A percentile compares a stretch with the other conserved stretches of the same genome.
phyloP scores from a whole-genome alignment of 2,888 invertebrate genomes.

The Hirtodrosophila histrioides region DNA sequence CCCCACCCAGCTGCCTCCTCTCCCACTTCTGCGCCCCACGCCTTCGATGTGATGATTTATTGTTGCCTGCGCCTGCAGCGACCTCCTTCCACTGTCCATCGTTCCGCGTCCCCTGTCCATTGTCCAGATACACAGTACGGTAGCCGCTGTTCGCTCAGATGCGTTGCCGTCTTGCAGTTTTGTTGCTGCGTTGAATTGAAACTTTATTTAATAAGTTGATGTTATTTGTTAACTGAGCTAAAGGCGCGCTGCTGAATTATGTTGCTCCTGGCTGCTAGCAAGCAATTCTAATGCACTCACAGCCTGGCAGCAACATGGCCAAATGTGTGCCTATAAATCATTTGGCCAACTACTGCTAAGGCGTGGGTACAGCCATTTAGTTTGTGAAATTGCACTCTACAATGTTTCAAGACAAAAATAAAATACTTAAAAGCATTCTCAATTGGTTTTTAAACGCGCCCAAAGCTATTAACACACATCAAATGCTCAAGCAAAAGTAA shows the following conservation, averaged over 20 bases:
- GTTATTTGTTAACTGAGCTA: constrained; percentile 77
- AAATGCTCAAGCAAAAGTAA: no score
- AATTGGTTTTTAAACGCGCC: constrained; percentile 10
- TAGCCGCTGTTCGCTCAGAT: constrained; percentile 56
- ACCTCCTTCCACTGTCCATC: constrained; percentile 41
- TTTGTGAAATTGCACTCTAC: constrained; percentile 38
- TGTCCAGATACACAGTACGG: constrained; percentile 63
- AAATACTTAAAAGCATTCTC: constrained; percentile 4
- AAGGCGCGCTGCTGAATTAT: constrained; percentile 69
- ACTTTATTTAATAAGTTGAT: constrained; percentile 80
- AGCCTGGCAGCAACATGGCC: constrained; percentile 39
- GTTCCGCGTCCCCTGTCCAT: constrained; percentile 15
- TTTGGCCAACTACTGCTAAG: constrained; percentile 20
- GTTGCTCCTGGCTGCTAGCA: constrained; percentile 34
- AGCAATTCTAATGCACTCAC: constrained; percentile 59
- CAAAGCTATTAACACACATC: constrained; percentile 2
- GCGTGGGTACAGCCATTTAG: constrained; percentile 51
- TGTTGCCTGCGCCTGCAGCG: constrained; percentile 72
- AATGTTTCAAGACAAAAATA: constrained; percentile 5
- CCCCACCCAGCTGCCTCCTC: neutral
- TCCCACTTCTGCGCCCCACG: constrained; percentile 15
- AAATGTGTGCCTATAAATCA: constrained; percentile 51
- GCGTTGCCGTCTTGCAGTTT: constrained; percentile 38
- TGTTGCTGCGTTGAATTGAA: constrained; percentile 64
- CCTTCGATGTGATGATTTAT: constrained; percentile 79